phyloP scores from a whole-genome alignment of 2,888 invertebrate species.

The Tetanocera ferruginea region DNA sequence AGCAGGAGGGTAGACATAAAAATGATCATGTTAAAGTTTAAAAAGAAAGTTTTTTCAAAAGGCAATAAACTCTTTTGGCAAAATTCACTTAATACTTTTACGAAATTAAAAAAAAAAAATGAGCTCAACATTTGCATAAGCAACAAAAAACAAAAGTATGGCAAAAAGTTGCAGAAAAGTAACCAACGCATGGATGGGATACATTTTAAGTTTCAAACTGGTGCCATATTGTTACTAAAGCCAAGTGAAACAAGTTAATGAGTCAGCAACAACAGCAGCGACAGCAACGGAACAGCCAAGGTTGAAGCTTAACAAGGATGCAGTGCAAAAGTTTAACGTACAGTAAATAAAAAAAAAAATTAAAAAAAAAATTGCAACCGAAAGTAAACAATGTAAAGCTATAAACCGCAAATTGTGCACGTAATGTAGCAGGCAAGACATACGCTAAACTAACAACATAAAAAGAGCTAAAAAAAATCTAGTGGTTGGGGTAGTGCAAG shows the following conservation, averaged over 20 bases:
- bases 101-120: no score
- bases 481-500: no score
- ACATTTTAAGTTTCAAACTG: background rate
- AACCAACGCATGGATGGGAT: background rate
- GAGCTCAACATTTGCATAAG: background rate
- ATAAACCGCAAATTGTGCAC: constrained; percentile 14
- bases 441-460: background rate
- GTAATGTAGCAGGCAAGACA: background rate
- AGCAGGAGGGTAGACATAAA: background rate
- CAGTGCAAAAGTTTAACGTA: no score
- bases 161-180: no score
- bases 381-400: background rate
- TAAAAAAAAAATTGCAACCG: no score
- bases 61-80: no score
- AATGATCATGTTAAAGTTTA: background rate
- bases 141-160: no score
- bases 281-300: background rate
- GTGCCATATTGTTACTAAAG: background rate
- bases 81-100: no score
- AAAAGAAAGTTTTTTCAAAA: background rate
- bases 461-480: no score
- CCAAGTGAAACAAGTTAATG: background rate
- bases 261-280: background rate
- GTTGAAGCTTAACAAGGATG: constrained; percentile 6
- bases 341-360: no score